Base-by-base conservation (phyloP, 2,888 invertebrate genomes). In the Stomorhina lunata region DNA sequence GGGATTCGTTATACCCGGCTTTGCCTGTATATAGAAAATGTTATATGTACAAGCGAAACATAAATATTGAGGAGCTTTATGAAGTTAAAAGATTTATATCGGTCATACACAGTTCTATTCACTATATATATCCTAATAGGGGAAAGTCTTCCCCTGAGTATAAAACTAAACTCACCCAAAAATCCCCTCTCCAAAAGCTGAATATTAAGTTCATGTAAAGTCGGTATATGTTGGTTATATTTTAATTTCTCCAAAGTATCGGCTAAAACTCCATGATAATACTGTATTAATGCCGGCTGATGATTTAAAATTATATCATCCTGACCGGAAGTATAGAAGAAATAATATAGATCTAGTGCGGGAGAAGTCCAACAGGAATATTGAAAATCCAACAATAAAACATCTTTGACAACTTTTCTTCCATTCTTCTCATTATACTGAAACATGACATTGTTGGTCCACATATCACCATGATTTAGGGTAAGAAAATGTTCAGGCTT, bases 301-400 rank as follows among this genome's bases (percentile, higher is more conserved):
- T 85, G 79, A 15, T 85, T 48, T 0, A 81, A 65, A 2, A 87
- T 84, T n/a, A 85, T 63, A 4, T 87, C 85, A 6, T 73, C 40
- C 1, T 82, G 79, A 76, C 86, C 37, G 0, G 88, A 84, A 53
- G 87, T 86, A 29, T 86, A 85, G 4, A 87, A 63, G 0, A 87
- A 83, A 66, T 88, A 88, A 48, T 85, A 86, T 4, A 88, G 29
- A 83, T 89, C 89, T 1, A 85, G 43, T 0, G 86, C 84, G 0
- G 87, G 85, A 2, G 88, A 86, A 1, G 83, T 72, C 65, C 87
- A 69, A 61, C 84, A 85, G 32, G 82, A 75, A n/a, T 86, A 76
- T 81, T 88, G 88, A 55, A 88, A 88, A 34, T 89, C 89, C 4
- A 88, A 79, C 5, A 87, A 55, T 77, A 87, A 75, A 17, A 84